These are phyloP conservation scores for Microcebus murinus DNA, from an alignment of 2,113 vertebrate species.

Conservation along the genomic window DNA sequence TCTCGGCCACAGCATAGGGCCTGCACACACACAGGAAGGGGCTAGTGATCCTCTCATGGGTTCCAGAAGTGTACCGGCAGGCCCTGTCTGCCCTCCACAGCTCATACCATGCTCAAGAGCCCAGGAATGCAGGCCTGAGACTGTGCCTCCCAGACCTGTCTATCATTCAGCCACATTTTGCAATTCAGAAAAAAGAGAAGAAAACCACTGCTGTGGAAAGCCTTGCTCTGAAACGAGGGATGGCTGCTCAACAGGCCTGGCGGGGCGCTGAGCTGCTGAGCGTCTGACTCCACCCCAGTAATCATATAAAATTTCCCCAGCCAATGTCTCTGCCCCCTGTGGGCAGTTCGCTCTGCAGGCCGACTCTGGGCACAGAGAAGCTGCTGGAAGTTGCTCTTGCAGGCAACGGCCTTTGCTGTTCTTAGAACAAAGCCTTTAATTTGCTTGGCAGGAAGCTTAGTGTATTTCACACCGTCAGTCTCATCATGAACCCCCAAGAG, in stretches of 20 bases:
- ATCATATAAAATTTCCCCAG: conserved; percentile 66
- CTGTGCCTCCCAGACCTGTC: not conserved
- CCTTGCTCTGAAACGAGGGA: conserved; percentile 28
- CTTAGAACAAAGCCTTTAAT: conserved; percentile 73
- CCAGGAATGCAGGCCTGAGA: not conserved
- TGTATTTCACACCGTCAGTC: not conserved
- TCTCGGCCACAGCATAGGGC: not conserved
- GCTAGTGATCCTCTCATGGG: not conserved
- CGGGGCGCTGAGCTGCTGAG: not conserved
- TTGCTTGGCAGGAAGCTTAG: conserved; percentile 56
- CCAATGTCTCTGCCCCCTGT: not conserved
- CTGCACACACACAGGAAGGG: not conserved
- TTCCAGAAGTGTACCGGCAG: not conserved
- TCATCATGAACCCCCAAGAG: not conserved
- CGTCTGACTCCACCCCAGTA: conserved; percentile 54
- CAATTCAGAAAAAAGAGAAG: not conserved
- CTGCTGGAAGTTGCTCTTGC: conserved; percentile 65
- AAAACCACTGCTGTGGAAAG: not conserved
- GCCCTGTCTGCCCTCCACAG: not conserved
- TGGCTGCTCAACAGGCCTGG: not conserved
- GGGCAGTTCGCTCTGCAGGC: not conserved
- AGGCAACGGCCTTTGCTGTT: conserved; percentile 34
- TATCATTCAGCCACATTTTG: conserved; percentile 22
- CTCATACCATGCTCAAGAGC: not conserved
- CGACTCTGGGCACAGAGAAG: conserved; percentile 8